Percentiles rank a stretch among this genome's conserved stretches.
phyloP scores from a whole-genome alignment of 2,113 vertebrate genomes.

The Burhinus bistriatus region DNA sequence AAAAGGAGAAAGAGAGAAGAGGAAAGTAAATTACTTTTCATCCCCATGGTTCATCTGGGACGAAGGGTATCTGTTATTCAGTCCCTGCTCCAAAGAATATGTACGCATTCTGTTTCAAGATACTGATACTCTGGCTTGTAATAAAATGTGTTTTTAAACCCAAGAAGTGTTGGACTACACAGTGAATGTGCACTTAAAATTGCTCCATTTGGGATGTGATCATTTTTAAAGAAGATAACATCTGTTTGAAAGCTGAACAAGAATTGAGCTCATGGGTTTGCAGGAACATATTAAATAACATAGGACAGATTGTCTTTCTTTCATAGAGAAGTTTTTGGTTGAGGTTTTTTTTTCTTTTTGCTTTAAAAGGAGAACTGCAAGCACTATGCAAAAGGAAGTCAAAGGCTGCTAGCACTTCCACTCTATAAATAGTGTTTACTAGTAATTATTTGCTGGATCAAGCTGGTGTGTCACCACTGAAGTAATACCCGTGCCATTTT shows the following conservation, averaged over 20 bases:
- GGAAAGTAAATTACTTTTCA: background rate
- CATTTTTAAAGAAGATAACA: conserved; percentile 56
- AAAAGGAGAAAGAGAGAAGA: background rate
- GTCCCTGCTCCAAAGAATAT: background rate
- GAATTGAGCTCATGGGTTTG: conserved; percentile 45
- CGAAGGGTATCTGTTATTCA: background rate
- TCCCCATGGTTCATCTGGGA: background rate
- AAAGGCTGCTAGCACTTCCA: background rate
- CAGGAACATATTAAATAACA: conserved; percentile 17
- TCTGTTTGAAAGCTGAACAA: conserved; percentile 62
- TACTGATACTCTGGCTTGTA: background rate
- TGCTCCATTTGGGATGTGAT: background rate
- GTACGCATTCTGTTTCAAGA: background rate
- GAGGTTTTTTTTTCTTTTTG: background rate
- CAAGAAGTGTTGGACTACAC: conserved; percentile 34
- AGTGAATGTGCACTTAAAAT: conserved; percentile 54
- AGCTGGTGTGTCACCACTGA: background rate
- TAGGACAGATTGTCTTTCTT: conserved; percentile 11
- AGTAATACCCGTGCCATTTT: background rate
- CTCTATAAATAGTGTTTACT: background rate
- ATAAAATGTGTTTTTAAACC: conserved; percentile 23
- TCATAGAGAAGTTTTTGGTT: background rate
- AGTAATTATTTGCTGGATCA: background rate
- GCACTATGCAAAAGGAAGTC: background rate
- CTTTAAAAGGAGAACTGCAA: background rate